Conservation (phyloP, 2,797 vertebrate genomes). For the Manis javanica region DNA sequence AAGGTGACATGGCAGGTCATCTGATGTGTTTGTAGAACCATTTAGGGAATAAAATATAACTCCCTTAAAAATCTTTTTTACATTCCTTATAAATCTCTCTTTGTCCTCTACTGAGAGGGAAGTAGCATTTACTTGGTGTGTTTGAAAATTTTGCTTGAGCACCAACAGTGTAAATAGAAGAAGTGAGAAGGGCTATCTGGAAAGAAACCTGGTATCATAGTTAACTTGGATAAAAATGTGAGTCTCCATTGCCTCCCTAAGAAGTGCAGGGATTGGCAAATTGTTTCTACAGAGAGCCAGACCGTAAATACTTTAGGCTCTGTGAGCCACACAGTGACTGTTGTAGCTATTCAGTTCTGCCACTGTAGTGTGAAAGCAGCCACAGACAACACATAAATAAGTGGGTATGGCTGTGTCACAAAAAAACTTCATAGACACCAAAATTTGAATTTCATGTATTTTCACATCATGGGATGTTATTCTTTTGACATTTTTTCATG, state of each 20-base stretch:
- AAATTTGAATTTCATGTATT: slow-evolving; percentile 8
- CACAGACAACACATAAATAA: background rate
- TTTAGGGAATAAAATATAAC: slow-evolving; percentile 15
- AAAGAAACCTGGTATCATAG: background rate
- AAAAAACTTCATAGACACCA: background rate
- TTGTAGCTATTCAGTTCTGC: background rate
- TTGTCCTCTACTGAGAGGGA: slow-evolving; percentile 13
- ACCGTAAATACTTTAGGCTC: background rate
- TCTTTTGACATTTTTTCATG: background rate
- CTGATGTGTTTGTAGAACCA: slow-evolving; percentile 18
- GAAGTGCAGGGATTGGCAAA: background rate
- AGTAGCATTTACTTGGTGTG: background rate
- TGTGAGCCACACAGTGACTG: background rate
- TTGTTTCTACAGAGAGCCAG: slow-evolving; percentile 15
- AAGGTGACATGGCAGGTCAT: background rate
- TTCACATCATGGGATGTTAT: background rate
- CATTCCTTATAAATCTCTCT: slow-evolving; percentile 14
- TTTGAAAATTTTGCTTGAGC: background rate
- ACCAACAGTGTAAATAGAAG: background rate
- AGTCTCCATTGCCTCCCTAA: background rate
- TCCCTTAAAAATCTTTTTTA: background rate
- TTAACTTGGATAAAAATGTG: background rate
- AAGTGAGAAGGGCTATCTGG: background rate
- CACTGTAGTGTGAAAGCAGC: background rate
- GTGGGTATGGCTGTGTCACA: background rate